Base-by-base conservation (phyloP, 2,797 vertebrate species). In the Pteronotus mesoamericanus region DNA sequence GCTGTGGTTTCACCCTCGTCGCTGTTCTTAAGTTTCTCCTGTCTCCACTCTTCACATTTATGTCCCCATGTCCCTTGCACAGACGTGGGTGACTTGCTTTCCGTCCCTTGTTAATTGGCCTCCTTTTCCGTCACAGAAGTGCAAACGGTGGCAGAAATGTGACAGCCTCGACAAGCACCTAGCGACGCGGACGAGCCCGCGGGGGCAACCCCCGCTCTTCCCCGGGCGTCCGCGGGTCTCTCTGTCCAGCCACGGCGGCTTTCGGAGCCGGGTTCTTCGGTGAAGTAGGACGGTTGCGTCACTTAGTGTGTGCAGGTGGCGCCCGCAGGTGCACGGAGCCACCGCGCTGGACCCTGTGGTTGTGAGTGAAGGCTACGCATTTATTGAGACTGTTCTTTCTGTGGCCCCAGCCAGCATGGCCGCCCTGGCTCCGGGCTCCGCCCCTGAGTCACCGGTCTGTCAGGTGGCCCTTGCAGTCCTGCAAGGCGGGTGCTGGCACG, bases 61-160 rank as follows among this genome's bases (percentile, higher is more conserved):
- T 92, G 94, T 85, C 51, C 95, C 18, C 2, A 22, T 32, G 32
- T 59, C 22, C 12, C 39, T 55, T 46, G 71, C 83, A 9, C 77
- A 66, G 68, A 48, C 6, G 80, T 0, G 3, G 11, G 14, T 3
- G 8, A 15, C 59, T 22, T 2, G 9, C 89, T 46, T 82, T 29
- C 34, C 44, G 3, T 69, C 55, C 51, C 84, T 72, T 72, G 95
- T 96, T 98, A 97, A 98, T 97, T 96, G 96, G 97, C 75, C 51
- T 57, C 16, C 0, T n/a, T 80, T 94, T 95, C 84, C 53, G 21
- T 1, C 0, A 18, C 11, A 80, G 79, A 87, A 97, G 92, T 96
- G 98, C 97, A 96, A 15, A 91, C 26, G 64, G 11, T 53, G 59
- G 96, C 96, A 95, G 66, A 96, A 97, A 94, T 61, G 66, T 95